phyloP scores from a whole-genome alignment of 2,113 vertebrate species.

The Nycticorax nycticorax region DNA sequence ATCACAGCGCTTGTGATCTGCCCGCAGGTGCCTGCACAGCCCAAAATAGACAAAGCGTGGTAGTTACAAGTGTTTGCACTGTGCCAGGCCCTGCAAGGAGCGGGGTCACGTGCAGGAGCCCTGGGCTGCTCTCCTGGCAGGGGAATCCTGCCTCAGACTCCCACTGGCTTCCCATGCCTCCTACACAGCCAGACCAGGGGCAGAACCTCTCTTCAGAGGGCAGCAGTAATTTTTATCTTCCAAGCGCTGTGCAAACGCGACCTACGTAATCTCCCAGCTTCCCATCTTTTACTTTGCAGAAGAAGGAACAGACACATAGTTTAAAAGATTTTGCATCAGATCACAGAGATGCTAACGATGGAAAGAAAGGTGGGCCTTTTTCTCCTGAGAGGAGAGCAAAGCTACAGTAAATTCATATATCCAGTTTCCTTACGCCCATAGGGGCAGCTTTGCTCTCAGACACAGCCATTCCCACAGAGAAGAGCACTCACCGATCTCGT shows the following conservation, averaged over 20 bases:
- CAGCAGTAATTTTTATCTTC: background rate
- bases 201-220: background rate
- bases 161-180: background rate
- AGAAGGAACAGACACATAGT: background rate
- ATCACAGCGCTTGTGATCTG: background rate
- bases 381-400: background rate
- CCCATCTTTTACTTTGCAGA: background rate
- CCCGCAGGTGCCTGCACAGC: accelerated
- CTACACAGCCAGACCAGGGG: background rate
- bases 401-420: background rate
- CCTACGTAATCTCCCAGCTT: background rate
- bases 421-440: background rate
- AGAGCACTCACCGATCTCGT: slow-evolving; percentile 82
- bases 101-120: background rate
- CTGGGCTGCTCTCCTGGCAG: background rate
- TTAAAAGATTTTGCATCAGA: background rate
- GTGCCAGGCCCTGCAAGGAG: background rate
- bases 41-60: background rate
- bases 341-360: background rate
- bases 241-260: background rate
- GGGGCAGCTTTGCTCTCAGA: background rate
- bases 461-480: background rate
- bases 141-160: background rate
- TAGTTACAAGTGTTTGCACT: background rate
- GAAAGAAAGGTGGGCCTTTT: background rate